A percentile compares a stretch with the other conserved stretches of the same genome.
These are phyloP conservation scores for Meloidogyne floridensis DNA, from an alignment of 1,140 invertebrate species.

Conservation along the genomic window DNA sequence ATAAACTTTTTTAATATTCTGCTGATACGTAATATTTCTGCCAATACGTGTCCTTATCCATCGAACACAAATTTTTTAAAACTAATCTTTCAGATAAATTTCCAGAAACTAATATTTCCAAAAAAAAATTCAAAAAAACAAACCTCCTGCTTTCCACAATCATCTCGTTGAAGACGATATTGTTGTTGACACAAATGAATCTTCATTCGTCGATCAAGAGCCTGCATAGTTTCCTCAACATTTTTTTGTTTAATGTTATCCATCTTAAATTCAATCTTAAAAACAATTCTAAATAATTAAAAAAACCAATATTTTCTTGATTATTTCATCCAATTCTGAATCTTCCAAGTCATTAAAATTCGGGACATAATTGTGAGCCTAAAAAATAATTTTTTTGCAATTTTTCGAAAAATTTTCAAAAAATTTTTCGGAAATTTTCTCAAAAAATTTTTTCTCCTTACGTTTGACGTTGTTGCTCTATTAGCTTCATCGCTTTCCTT, in stretches of 20 bases:
- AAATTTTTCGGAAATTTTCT: no score
- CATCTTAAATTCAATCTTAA: constrained; percentile 17
- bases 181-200: constrained; percentile 39
- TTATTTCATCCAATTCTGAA: constrained; percentile 10
- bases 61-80: no score
- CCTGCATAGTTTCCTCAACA: constrained; percentile 26
- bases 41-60: no score
- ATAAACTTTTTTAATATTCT: no score
- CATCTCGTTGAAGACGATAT: constrained; percentile 17
- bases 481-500: constrained; percentile 8
- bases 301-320: constrained; percentile 23
- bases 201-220: constrained; percentile 30
- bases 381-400: background rate
- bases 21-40: no score
- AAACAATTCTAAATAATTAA: background rate
- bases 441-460: no score
- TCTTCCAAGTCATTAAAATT: constrained; percentile 11
- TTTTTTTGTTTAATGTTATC: constrained; percentile 34
- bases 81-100: no score
- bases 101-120: no score
- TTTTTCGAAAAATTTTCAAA: no score
- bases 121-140: background rate
- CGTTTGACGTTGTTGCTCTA: background rate
- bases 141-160: constrained; percentile 32
- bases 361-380: background rate